Percentiles rank a stretch among this genome's conserved stretches.
phyloP scores from a whole-genome alignment of 2,888 invertebrate genomes.

The Calephelis perditalis region DNA sequence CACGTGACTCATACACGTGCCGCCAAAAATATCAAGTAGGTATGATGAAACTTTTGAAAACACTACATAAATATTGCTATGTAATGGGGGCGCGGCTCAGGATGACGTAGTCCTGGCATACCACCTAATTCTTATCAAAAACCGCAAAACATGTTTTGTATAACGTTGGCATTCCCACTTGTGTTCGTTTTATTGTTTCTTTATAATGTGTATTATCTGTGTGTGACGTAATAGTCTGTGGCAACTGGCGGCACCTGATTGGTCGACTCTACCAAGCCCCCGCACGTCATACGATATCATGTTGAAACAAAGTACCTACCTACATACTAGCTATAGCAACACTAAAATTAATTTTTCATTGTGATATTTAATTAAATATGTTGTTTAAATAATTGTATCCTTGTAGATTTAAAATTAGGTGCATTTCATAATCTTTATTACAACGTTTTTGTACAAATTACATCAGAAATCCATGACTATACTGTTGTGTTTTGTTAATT shows the following conservation, averaged over 20 bases:
- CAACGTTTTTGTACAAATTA: too few relatives aligned
- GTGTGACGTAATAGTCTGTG: conserved; percentile 34
- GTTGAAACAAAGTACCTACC: conserved; percentile 21
- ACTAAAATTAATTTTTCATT: neutral
- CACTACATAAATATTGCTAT: too few relatives aligned
- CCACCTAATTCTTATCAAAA: conserved; percentile 7
- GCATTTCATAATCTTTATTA: too few relatives aligned
- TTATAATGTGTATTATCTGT: conserved; percentile 26
- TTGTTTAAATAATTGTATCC: too few relatives aligned
- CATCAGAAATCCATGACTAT: too few relatives aligned
- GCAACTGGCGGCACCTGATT: conserved; percentile 38
- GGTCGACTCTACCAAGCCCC: conserved; percentile 54
- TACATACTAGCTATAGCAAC: neutral
- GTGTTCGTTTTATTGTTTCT: neutral
- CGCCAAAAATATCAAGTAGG: too few relatives aligned
- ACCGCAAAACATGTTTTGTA: conserved; percentile 3
- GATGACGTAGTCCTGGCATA: too few relatives aligned
- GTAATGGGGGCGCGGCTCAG: too few relatives aligned
- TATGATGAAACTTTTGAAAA: too few relatives aligned
- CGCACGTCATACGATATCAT: conserved; percentile 47
- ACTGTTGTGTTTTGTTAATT: too few relatives aligned
- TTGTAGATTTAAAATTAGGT: too few relatives aligned
- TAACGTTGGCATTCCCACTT: neutral
- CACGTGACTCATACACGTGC: too few relatives aligned
- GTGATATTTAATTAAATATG: neutral